Evolutionary conservation across 2,797 vertebrate genomes (phyloP).

Genomic region (Tragelaphus oryx): DNA sequence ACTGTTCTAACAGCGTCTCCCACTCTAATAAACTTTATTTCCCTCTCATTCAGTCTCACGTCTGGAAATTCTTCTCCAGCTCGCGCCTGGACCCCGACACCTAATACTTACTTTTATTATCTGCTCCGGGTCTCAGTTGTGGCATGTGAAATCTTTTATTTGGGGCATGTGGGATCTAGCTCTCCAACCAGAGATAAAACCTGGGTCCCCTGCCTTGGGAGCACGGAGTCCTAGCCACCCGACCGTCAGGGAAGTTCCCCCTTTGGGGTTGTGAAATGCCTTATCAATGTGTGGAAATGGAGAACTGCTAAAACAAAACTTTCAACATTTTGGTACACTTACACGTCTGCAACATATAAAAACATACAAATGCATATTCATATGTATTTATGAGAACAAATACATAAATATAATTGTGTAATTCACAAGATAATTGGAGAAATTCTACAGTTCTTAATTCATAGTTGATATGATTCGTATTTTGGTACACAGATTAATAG

Average conservation of each 20-base stretch:
- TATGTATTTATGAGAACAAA: not conserved
- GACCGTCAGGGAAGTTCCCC: rapidly evolving
- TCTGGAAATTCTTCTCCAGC: not conserved
- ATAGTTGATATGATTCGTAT: not conserved
- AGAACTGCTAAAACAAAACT: not conserved
- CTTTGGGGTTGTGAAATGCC: not conserved
- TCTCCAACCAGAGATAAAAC: not conserved
- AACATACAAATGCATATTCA: not conserved
- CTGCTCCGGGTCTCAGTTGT: not conserved
- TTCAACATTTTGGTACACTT: not conserved
- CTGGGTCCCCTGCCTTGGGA: not conserved
- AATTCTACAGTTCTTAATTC: not conserved
- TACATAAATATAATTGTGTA: not conserved
- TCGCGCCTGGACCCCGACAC: not conserved
- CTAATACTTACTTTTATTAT: not conserved
- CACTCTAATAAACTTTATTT: not conserved
- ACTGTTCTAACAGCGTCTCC: not conserved
- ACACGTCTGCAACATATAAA: not conserved
- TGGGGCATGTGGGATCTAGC: not conserved
- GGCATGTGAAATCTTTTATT: not conserved
- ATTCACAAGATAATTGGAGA: not conserved
- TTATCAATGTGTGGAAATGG: not conserved
- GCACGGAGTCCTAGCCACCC: not conserved
- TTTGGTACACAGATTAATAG: not conserved
- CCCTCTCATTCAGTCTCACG: not conserved